Percentiles rank a stretch among this genome's conserved stretches.
Conservation (phyloP, 1,140 invertebrate genomes). For the Thaumatotibia leucotreta region DNA sequence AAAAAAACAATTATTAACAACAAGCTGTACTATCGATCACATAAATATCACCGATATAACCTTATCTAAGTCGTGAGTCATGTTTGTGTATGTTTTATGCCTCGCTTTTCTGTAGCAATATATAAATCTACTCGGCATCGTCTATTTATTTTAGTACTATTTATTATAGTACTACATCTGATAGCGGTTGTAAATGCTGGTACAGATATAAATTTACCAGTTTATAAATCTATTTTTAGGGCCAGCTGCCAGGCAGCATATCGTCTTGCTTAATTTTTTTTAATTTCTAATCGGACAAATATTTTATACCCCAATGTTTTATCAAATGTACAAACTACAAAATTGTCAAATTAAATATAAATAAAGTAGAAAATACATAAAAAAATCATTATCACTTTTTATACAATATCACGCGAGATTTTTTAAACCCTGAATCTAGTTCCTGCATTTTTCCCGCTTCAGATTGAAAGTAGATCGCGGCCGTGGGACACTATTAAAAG, state of each 20-base stretch:
- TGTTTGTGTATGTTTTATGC: slow-evolving; percentile 45
- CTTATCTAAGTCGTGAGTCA: slow-evolving; percentile 65
- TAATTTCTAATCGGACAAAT: not conserved
- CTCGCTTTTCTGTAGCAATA: slow-evolving; percentile 28
- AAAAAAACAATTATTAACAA: slow-evolving; percentile 3
- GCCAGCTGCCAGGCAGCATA: slow-evolving; percentile 1
- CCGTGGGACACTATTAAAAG: slow-evolving; percentile 76
- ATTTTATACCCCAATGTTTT: not conserved
- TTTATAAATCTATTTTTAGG: slow-evolving; percentile 43
- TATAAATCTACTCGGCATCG: slow-evolving; percentile 13
- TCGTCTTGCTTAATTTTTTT: slow-evolving; percentile 1
- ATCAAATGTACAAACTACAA: not conserved
- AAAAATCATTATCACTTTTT: not conserved
- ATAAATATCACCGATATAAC: slow-evolving; percentile 37
- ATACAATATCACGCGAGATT: slow-evolving; percentile 30
- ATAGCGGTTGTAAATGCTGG: slow-evolving; percentile 19
- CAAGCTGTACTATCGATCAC: slow-evolving; percentile 7
- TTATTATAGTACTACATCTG: slow-evolving; percentile 24
- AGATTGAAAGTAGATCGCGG: slow-evolving; percentile 74
- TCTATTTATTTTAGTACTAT: not conserved
- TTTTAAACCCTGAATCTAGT: slow-evolving; percentile 41
- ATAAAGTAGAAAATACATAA: not conserved
- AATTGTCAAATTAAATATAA: not conserved
- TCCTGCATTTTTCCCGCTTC: slow-evolving; percentile 66
- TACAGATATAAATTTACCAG: slow-evolving; percentile 26